Conservation (phyloP, 2,113 vertebrate genomes). For the Rhizomys pruinosus region DNA sequence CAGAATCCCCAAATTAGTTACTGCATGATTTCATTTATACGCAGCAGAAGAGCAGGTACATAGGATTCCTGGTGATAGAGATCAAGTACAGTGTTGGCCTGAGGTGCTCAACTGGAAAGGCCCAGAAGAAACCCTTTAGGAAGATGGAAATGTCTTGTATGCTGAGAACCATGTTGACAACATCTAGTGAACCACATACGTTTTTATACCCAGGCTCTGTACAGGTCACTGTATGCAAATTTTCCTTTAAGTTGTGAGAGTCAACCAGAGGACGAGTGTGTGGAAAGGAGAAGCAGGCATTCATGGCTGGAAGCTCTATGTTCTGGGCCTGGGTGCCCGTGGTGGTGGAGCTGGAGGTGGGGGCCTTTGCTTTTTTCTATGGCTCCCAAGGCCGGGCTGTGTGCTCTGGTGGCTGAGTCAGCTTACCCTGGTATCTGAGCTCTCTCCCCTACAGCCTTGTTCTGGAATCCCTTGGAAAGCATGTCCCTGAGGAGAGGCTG, state of each 20-base stretch:
- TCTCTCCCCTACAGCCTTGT: neutral
- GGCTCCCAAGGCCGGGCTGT: neutral
- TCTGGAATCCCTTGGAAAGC: neutral
- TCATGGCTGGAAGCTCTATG: neutral
- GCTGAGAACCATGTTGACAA: neutral
- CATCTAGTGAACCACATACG: neutral
- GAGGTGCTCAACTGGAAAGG: neutral
- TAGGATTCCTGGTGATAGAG: neutral
- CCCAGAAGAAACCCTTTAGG: neutral
- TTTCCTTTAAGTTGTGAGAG: neutral
- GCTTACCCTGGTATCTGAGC: neutral
- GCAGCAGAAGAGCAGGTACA: neutral
- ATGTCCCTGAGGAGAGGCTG: neutral
- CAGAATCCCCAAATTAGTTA: neutral
- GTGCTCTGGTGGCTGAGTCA: neutral
- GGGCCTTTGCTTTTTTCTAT: neutral
- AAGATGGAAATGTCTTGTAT: neutral
- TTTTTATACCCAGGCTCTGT: neutral
- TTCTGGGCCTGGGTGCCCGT: neutral
- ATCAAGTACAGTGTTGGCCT: conserved; percentile 16
- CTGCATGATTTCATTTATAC: neutral
- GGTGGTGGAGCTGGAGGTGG: neutral
- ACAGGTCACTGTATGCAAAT: neutral
- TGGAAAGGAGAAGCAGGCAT: neutral
- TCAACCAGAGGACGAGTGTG: neutral